These are phyloP conservation scores for Fragum sueziense DNA, from an alignment of 2,888 invertebrate species.

Conservation along the genomic window DNA sequence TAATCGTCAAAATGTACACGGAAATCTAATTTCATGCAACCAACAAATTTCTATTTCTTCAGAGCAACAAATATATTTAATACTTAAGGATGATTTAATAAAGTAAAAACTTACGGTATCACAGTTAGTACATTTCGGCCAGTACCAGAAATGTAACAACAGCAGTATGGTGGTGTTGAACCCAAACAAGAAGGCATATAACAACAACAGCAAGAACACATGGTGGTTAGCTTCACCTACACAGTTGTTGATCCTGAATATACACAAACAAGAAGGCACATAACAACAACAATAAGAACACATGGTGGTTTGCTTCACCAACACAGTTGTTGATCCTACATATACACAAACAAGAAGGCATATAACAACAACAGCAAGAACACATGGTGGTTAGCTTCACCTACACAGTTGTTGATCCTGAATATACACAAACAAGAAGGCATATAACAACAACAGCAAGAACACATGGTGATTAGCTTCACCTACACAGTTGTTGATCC, in stretches of 20 bases:
- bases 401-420: constrained; percentile 83
- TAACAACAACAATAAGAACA: constrained; percentile 84
- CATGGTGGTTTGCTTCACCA: constrained; percentile 81
- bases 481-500: constrained; percentile 83
- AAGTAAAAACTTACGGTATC: constrained; percentile 69
- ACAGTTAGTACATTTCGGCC: constrained; percentile 76
- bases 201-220: constrained; percentile 83
- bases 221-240: constrained; percentile 82
- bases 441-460: constrained; percentile 87
- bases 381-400: constrained; percentile 81
- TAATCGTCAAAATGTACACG: too few species aligned
- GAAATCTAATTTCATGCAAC: too few species aligned
- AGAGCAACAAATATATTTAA: not conserved
- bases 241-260: constrained; percentile 83
- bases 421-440: constrained; percentile 58
- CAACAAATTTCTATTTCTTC: not conserved
- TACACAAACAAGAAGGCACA: constrained; percentile 85
- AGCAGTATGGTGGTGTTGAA: constrained; percentile 67
- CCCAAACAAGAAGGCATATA: constrained; percentile 85
- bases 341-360: constrained; percentile 82
- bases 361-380: constrained; percentile 86
- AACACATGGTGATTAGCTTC: constrained; percentile 81
- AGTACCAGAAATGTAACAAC: constrained; percentile 75
- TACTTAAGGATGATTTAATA: not conserved
- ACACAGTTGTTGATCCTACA: constrained; percentile 83